Evolutionary conservation across 2,113 vertebrate species (phyloP).

Genomic region (Cyanoramphus novaezelandiae): DNA sequence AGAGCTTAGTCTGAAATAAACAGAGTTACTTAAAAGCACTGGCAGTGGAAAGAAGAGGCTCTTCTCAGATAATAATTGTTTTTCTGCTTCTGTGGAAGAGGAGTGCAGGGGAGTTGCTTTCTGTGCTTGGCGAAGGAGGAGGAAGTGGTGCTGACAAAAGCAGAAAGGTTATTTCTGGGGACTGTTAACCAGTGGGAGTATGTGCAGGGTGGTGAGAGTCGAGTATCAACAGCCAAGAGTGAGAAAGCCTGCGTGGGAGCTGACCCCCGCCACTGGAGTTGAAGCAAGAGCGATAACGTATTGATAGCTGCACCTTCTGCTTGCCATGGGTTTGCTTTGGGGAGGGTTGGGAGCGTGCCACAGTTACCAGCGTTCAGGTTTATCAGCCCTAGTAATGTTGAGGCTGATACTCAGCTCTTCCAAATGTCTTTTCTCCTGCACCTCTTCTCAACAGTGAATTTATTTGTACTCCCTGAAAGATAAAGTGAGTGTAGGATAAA

Average conservation of each 20-base stretch:
- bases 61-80: neutral
- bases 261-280: neutral
- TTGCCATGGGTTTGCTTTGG: neutral
- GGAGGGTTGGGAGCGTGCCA: neutral
- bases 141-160: neutral
- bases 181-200: neutral
- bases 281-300: accelerated
- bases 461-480: neutral
- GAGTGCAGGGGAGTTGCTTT: neutral
- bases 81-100: neutral
- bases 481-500: neutral
- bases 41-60: neutral
- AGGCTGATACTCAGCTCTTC: neutral
- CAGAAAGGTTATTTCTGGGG: neutral
- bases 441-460: neutral
- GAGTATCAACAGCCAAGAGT: neutral
- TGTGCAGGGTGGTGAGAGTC: neutral
- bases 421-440: neutral
- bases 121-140: neutral
- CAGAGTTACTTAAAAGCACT: neutral
- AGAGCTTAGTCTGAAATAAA: neutral
- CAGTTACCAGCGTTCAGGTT: neutral
- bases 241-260: neutral
- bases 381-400: neutral
- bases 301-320: accelerated